These are phyloP conservation scores for Sphyrna mokarran DNA, from an alignment of 2,113 vertebrate species.

Conservation along the genomic window DNA sequence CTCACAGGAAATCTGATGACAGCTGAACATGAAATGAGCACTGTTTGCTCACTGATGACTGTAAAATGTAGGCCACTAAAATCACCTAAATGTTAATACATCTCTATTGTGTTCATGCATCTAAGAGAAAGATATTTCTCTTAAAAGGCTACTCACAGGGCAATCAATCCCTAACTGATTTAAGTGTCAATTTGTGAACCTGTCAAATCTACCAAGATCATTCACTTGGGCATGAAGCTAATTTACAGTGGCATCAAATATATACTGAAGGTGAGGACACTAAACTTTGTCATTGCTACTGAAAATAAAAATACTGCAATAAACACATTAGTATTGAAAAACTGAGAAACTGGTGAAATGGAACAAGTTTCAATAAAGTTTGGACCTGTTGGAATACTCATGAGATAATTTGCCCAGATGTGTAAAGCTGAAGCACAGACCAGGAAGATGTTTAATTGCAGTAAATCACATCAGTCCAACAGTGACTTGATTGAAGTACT, in stretches of 20 bases:
- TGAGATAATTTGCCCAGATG: no score
- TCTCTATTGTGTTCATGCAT: background rate
- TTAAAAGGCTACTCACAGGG: background rate
- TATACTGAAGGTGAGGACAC: background rate
- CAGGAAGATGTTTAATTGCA: background rate
- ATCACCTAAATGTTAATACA: background rate
- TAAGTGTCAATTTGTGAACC: background rate
- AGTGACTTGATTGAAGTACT: background rate
- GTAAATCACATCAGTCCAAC: background rate
- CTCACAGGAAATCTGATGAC: no score
- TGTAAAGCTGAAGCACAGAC: background rate
- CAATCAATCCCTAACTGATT: background rate
- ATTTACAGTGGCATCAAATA: background rate
- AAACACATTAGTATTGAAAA: slow-evolving; percentile 3
- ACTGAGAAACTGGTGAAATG: background rate
- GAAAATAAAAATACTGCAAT: background rate
- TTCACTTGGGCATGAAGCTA: background rate
- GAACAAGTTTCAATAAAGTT: background rate
- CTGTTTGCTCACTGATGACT: no score
- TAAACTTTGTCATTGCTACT: background rate
- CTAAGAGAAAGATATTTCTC: background rate
- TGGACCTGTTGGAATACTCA: background rate
- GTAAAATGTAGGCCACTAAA: no score
- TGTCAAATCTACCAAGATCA: background rate
- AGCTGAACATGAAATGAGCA: no score